Evolutionary conservation across 2,797 vertebrate genomes (phyloP).

Genomic region (Rallus crepitans): DNA sequence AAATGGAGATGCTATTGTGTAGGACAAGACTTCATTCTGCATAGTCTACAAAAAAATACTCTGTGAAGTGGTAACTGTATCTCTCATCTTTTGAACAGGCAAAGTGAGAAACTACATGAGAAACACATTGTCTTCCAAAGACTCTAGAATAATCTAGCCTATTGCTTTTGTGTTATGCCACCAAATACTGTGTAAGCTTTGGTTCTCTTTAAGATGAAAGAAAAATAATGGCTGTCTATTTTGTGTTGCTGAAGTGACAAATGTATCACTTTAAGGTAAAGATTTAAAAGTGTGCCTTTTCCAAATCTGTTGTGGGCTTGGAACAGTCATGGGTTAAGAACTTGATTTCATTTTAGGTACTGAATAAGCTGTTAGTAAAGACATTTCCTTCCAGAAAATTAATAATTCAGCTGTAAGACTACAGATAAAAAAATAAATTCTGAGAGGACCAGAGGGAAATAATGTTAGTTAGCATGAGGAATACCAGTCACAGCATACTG

Average conservation of each 20-base stretch:
- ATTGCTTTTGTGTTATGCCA: not conserved
- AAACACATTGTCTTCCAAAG: not conserved
- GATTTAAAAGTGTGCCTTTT: not conserved
- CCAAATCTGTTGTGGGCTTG: not conserved
- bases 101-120: not conserved
- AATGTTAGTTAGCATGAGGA: not conserved
- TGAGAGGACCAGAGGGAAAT: not conserved
- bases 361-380: not conserved
- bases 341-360: not conserved
- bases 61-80: not conserved
- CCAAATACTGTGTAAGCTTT: not conserved
- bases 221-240: not conserved
- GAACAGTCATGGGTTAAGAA: not conserved
- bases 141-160: not conserved
- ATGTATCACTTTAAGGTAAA: not conserved
- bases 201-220: not conserved
- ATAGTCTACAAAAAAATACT: not conserved
- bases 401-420: not conserved
- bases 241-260: not conserved
- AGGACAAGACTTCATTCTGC: not conserved
- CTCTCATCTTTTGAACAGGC: not conserved
- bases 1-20: not conserved
- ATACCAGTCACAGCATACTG: not conserved
- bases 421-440: slow-evolving; percentile 13
- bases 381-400: not conserved